phyloP scores from a whole-genome alignment of 2,797 vertebrate genomes.

The Xiphophorus birchmanni region DNA sequence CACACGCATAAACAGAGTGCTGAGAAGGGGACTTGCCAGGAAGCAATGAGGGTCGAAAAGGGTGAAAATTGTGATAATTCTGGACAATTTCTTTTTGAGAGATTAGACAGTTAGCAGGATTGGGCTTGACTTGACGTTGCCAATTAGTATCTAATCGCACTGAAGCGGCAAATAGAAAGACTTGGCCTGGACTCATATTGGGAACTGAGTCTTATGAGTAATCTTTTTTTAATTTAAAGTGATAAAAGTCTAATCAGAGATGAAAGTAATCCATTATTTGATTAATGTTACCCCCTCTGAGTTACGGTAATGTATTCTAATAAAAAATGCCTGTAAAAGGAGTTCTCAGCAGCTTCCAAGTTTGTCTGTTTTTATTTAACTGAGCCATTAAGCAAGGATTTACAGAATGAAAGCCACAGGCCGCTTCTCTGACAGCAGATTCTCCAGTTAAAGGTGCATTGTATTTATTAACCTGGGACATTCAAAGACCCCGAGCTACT shows the following conservation, averaged over 20 bases:
- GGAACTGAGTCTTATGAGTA: background rate
- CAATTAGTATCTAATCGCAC: background rate
- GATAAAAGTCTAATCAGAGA: background rate
- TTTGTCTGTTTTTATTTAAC: background rate
- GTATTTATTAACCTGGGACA: background rate
- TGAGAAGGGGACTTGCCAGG: slow-evolving; percentile 43
- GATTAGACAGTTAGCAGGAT: background rate
- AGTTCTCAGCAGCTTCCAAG: background rate
- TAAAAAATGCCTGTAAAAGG: background rate
- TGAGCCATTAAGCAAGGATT: background rate
- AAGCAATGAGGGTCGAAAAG: slow-evolving; percentile 27
- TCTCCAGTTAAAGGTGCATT: background rate
- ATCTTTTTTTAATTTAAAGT: background rate
- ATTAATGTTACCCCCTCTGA: background rate
- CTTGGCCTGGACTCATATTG: too few relatives aligned
- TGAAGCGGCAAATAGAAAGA: background rate
- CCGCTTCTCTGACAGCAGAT: background rate
- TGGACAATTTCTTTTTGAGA: slow-evolving; percentile 14
- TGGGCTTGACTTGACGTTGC: background rate
- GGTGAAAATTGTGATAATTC: slow-evolving; percentile 30
- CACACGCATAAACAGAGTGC: slow-evolving; percentile 53
- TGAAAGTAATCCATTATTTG: background rate
- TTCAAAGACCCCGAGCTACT: background rate
- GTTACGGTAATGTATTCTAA: background rate
- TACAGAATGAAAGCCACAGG: background rate